Evolutionary conservation across 2,113 vertebrate species (phyloP).

Genomic region (Eurypyga helias): DNA sequence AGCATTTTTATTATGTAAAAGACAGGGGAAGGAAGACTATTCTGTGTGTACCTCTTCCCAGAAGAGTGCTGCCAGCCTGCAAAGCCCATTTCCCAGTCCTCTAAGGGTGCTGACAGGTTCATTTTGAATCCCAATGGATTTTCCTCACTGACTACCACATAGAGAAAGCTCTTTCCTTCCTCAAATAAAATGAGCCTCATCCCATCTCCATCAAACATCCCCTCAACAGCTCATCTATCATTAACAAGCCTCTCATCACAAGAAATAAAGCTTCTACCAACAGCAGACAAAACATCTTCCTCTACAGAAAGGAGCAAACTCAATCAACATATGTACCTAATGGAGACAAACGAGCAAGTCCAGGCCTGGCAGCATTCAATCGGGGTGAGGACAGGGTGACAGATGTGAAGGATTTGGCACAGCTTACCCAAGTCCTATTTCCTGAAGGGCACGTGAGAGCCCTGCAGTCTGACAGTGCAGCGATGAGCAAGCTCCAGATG

Average conservation of each 20-base stretch:
- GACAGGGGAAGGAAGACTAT: neutral
- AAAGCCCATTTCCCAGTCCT: neutral
- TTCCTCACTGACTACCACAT: fast-evolving
- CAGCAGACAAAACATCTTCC: neutral
- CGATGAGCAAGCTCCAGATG: neutral
- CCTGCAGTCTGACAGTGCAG: fast-evolving
- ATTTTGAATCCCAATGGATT: neutral
- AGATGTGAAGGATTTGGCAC: neutral
- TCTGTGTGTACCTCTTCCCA: neutral
- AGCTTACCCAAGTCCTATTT: neutral
- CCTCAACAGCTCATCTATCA: neutral
- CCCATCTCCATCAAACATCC: neutral
- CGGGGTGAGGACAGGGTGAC: neutral
- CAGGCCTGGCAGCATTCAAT: neutral
- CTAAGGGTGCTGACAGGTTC: neutral
- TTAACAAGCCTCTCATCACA: neutral
- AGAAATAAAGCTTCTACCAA: neutral
- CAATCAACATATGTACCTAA: neutral
- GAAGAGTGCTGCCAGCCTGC: neutral
- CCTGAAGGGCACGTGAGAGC: neutral
- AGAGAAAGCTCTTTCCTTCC: neutral
- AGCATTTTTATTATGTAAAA: neutral
- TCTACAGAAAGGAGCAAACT: neutral
- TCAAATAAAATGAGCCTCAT: neutral
- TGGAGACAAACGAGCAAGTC: neutral